These are phyloP conservation scores for Drosophila atripex DNA, from an alignment of 2,888 invertebrate species.

Conservation along the genomic window DNA sequence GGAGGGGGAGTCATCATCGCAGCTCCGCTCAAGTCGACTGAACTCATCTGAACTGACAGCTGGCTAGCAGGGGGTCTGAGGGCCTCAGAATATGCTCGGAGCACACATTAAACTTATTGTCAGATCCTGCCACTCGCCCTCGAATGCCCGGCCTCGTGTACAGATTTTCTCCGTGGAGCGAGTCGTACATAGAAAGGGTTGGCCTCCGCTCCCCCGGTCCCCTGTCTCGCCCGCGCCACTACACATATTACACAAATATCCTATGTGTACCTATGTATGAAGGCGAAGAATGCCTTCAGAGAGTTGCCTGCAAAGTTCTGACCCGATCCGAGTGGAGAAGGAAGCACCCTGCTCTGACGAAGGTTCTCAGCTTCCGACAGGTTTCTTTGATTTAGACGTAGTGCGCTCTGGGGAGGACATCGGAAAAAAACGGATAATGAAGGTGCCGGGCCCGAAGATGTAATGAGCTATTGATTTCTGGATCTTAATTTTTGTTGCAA, in stretches of 20 bases:
- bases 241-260: constrained; percentile 55
- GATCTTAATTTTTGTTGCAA: neutral
- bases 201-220: constrained; percentile 28
- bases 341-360: constrained; percentile 40
- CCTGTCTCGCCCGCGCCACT: constrained; percentile 3
- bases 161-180: constrained; percentile 61
- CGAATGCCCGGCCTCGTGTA: constrained; percentile 57
- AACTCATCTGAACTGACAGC: constrained; percentile 57
- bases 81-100: constrained; percentile 70
- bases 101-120: constrained; percentile 80
- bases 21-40: constrained; percentile 40
- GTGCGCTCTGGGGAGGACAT: constrained; percentile 43
- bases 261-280: constrained; percentile 45
- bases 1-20: constrained; percentile 60
- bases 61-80: constrained; percentile 59
- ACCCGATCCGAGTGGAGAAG: constrained; percentile 20
- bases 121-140: constrained; percentile 28
- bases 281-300: constrained; percentile 34
- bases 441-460: neutral
- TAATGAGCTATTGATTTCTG: neutral
- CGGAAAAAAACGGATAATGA: neutral
- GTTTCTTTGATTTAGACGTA: constrained; percentile 63
- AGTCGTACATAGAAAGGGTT: constrained; percentile 77
- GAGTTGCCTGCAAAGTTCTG: constrained; percentile 59
- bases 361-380: constrained; percentile 61